These are phyloP conservation scores for Chydorus sphaericus DNA, from an alignment of 2,888 invertebrate genomes.

Conservation along the genomic window DNA sequence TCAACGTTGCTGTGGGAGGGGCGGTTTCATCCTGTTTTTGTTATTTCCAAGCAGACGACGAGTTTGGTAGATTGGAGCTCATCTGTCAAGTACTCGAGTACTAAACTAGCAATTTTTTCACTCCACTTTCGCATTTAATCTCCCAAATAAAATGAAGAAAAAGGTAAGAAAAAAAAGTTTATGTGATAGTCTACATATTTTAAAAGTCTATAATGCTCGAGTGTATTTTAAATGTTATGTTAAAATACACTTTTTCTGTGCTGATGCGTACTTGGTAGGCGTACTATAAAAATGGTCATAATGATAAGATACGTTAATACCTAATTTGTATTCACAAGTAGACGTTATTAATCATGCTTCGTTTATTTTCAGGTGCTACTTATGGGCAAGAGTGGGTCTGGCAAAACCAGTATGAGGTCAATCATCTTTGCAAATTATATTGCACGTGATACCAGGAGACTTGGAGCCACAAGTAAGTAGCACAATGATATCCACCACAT, in stretches of 20 bases:
- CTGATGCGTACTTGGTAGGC: too few relatives aligned
- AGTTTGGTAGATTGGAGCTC: not conserved
- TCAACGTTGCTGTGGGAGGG: not conserved
- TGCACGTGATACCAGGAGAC: conserved; percentile 85
- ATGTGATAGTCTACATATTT: not conserved
- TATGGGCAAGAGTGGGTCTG: conserved; percentile 99
- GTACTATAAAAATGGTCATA: too few relatives aligned
- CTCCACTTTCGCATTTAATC: not conserved
- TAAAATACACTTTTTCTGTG: too few relatives aligned
- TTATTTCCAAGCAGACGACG: not conserved
- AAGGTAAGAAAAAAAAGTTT: conserved; percentile 3
- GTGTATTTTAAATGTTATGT: too few relatives aligned
- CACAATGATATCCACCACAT: too few relatives aligned
- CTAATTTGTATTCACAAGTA: too few relatives aligned
- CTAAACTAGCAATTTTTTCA: not conserved
- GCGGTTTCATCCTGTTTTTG: not conserved
- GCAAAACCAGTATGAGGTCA: conserved; percentile 98
- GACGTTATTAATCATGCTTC: too few relatives aligned
- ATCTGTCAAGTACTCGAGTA: not conserved
- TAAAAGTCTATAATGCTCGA: too few relatives aligned
- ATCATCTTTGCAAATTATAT: conserved; percentile 99
- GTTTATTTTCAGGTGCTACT: conserved; percentile 73
- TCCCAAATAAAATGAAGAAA: conserved; percentile 8
- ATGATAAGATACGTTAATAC: too few relatives aligned
- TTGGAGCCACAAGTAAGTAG: conserved; percentile 89